phyloP scores from a whole-genome alignment of 2,888 invertebrate genomes.

The Nomada lathburiana region DNA sequence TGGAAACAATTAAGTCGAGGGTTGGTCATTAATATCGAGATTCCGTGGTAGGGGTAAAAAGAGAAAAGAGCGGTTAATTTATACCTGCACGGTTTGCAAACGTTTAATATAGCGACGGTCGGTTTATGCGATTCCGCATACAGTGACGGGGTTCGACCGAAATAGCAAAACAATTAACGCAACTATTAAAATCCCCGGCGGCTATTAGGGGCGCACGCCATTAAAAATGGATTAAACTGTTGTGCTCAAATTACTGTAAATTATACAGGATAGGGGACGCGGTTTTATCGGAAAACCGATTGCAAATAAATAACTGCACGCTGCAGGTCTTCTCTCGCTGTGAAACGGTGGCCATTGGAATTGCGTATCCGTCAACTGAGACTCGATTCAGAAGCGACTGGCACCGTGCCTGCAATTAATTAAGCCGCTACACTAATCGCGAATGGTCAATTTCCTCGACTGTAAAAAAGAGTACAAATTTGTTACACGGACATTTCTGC shows the following conservation, averaged over 20 bases:
- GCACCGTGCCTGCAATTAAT: slow-evolving; percentile 13
- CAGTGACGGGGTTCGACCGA: slow-evolving; percentile 26
- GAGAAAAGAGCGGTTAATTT: slow-evolving; percentile 23
- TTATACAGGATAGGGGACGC: slow-evolving; percentile 38
- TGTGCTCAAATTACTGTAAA: slow-evolving; percentile 53
- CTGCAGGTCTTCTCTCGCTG: slow-evolving; percentile 39
- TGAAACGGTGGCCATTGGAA: neutral
- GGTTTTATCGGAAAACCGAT: slow-evolving; percentile 58
- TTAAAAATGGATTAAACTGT: slow-evolving; percentile 61
- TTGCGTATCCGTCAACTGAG: slow-evolving; percentile 3
- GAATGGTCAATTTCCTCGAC: neutral
- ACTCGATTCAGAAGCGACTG: neutral
- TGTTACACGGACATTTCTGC: no score
- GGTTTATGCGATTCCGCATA: slow-evolving; percentile 28
- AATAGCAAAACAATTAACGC: slow-evolving; percentile 56
- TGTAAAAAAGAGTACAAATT: neutral
- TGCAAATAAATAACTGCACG: slow-evolving; percentile 14
- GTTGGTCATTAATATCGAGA: slow-evolving; percentile 26
- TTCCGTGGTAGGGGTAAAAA: slow-evolving; percentile 3
- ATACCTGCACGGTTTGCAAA: neutral
- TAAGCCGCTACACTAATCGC: slow-evolving; percentile 20
- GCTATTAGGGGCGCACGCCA: slow-evolving; percentile 56
- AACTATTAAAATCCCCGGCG: slow-evolving; percentile 51
- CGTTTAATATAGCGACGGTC: slow-evolving; percentile 27
- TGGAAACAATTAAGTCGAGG: neutral